These are phyloP conservation scores for Picathartes gymnocephalus DNA, from an alignment of 2,113 vertebrate genomes.

Conservation along the genomic window DNA sequence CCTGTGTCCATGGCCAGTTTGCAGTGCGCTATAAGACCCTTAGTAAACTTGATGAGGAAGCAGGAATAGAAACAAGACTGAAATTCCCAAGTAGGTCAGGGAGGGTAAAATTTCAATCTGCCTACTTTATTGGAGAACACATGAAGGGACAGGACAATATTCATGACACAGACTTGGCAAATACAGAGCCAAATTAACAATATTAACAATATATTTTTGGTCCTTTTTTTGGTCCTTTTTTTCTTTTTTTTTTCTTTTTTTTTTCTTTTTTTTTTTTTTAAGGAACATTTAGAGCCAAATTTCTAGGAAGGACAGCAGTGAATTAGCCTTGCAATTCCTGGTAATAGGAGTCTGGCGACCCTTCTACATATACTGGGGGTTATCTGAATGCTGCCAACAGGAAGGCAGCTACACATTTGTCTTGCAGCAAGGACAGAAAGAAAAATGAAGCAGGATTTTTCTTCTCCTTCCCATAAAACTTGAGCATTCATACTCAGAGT, in stretches of 20 bases:
- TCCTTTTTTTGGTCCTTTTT: no score
- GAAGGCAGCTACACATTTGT: conserved; percentile 23
- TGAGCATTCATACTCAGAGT: background rate
- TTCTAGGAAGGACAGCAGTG: background rate
- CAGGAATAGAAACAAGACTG: conserved; percentile 3
- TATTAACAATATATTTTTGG: background rate
- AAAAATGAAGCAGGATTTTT: conserved; percentile 14
- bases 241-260: fast-evolving
- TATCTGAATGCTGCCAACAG: conserved; percentile 21
- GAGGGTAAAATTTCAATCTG: background rate
- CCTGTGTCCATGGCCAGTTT: background rate
- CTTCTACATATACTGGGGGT: background rate
- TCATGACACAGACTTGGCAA: background rate
- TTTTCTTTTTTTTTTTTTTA: background rate
- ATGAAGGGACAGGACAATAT: background rate
- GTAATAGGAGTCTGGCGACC: background rate
- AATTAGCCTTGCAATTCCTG: background rate
- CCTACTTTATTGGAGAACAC: background rate
- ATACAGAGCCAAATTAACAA: background rate
- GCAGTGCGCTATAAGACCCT: background rate
- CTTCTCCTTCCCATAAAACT: conserved; percentile 2
- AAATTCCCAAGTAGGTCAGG: background rate
- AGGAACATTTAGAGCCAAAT: background rate
- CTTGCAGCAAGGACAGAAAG: conserved; percentile 17
- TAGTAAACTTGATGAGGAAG: background rate